These are phyloP conservation scores for Ichneumoninae sp. DNA, from an alignment of 2,888 invertebrate genomes.

Conservation along the genomic window DNA sequence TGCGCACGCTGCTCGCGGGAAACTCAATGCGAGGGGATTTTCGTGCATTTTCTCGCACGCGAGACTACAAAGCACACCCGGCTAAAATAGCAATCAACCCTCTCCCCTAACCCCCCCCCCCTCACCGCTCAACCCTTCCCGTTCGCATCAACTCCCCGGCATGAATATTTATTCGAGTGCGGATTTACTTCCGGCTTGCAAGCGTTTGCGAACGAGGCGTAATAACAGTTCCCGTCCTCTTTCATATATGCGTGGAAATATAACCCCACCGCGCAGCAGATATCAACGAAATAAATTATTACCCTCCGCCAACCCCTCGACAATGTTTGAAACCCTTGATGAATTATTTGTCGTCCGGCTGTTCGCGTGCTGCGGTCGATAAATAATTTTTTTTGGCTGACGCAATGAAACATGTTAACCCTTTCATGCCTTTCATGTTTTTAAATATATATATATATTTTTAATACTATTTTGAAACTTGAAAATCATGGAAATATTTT, in stretches of 20 bases:
- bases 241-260: conserved; percentile 8
- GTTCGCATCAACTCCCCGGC: conserved; percentile 7
- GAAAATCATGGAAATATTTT: too few species aligned
- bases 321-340: conserved; percentile 3
- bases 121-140: not conserved
- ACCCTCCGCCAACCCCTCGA: not conserved
- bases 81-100: conserved; percentile 43
- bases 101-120: not conserved
- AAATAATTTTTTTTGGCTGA: not conserved
- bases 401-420: not conserved
- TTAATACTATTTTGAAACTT: too few species aligned
- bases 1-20: conserved; percentile 14
- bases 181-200: conserved; percentile 50
- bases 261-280: conserved; percentile 11
- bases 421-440: not conserved
- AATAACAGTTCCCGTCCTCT: conserved; percentile 4
- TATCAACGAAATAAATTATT: conserved; percentile 46
- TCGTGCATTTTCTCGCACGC: conserved; percentile 55
- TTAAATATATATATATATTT: too few species aligned
- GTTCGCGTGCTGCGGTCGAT: conserved; percentile 1
- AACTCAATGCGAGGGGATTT: conserved; percentile 10
- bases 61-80: conserved; percentile 22
- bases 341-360: not conserved
- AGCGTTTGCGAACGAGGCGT: conserved; percentile 17
- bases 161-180: conserved; percentile 61